Conservation (phyloP, 2,797 vertebrate species). For the Sebastes reedi region DNA sequence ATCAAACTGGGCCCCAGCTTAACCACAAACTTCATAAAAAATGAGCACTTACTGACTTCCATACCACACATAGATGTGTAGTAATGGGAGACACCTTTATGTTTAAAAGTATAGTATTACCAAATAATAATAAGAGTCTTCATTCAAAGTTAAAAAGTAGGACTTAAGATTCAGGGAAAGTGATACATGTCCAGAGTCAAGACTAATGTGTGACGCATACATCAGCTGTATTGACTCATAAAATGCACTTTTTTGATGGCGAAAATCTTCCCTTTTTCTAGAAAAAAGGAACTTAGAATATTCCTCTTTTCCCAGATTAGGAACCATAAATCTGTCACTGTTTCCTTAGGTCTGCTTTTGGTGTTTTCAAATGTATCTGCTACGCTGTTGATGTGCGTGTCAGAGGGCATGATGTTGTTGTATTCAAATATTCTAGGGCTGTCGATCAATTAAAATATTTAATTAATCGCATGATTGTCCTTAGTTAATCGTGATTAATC, state of each 20-base stretch:
- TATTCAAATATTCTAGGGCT: not conserved
- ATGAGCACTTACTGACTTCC: not conserved
- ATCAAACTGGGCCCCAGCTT: not conserved
- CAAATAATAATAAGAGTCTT: not conserved
- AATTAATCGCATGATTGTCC: no score
- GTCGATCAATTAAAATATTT: no score
- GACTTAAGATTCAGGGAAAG: not conserved
- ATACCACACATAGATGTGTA: not conserved
- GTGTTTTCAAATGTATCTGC: not conserved
- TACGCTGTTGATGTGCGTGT: not conserved
- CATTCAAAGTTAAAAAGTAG: not conserved
- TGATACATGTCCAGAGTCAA: not conserved
- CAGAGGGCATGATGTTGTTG: not conserved
- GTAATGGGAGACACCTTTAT: not conserved
- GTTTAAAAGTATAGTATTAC: not conserved
- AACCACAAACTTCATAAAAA: not conserved
- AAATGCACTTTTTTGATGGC: not conserved
- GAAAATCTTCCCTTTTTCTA: not conserved
- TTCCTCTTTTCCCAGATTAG: not conserved
- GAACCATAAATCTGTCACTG: not conserved
- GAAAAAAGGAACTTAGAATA: not conserved
- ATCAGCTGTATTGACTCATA: not conserved
- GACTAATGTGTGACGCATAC: not conserved
- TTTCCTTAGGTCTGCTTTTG: not conserved
- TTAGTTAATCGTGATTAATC: no score